These are phyloP conservation scores for Acropora yongei DNA, from an alignment of 64 coral and sea anemone species.

Conservation along the genomic window DNA sequence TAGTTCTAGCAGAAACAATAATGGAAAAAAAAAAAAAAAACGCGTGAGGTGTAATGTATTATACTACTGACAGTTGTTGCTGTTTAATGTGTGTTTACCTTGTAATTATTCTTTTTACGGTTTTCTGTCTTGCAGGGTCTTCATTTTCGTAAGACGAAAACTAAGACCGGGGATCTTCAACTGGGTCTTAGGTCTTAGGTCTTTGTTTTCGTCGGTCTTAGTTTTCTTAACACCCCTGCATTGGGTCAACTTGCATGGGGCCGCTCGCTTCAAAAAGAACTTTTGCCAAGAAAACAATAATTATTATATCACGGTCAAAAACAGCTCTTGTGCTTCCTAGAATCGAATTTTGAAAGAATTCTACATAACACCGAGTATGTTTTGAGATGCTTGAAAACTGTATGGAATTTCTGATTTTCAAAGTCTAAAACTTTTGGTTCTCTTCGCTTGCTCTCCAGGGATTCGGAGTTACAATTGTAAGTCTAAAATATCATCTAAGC, in stretches of 20 bases:
- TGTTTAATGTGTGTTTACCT: too few relatives aligned
- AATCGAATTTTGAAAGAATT: conserved; percentile 46
- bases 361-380: conserved; percentile 51
- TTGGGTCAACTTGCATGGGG: conserved; percentile 36
- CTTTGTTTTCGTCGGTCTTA: too few relatives aligned
- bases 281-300: conserved; percentile 57
- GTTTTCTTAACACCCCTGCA: too few relatives aligned
- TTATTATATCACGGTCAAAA: conserved; percentile 49
- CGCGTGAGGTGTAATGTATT: too few relatives aligned
- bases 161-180: too few relatives aligned
- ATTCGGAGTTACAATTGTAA: conserved; percentile 39
- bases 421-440: conserved; percentile 39
- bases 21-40: too few relatives aligned
- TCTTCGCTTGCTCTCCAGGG: conserved; percentile 44
- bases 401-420: conserved; percentile 54
- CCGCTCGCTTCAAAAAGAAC: conserved; percentile 39
- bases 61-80: too few relatives aligned
- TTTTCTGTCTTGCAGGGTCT: too few relatives aligned
- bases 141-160: too few relatives aligned
- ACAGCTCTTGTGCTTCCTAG: conserved; percentile 39
- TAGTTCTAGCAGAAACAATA: too few relatives aligned
- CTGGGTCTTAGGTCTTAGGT: too few relatives aligned
- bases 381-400: conserved; percentile 49
- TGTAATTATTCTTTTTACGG: too few relatives aligned
- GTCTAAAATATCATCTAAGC: conserved; percentile 36